A percentile compares a stretch with the other conserved stretches of the same genome.
phyloP scores from a whole-genome alignment of 2,113 vertebrate species.

The Pelmatolapia mariae region DNA sequence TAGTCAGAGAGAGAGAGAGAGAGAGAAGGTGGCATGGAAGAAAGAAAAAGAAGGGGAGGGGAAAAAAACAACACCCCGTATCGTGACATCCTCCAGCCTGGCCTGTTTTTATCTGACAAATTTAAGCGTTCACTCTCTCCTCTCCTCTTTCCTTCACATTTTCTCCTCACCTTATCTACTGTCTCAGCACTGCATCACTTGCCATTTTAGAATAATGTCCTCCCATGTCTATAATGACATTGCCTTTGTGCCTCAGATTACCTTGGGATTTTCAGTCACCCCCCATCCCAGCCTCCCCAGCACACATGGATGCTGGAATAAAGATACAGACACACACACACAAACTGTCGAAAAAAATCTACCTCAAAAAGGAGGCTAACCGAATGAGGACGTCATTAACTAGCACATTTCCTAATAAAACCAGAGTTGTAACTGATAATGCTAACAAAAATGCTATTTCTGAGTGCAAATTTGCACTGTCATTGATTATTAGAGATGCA shows the following conservation, averaged over 20 bases:
- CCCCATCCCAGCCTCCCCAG: neutral
- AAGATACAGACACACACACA: constrained; percentile 10
- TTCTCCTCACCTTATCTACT: constrained; percentile 74
- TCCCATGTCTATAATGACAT: constrained; percentile 76
- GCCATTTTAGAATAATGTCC: constrained; percentile 75
- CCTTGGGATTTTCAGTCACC: constrained; percentile 62
- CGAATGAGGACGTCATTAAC: constrained; percentile 2
- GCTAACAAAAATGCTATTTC: neutral
- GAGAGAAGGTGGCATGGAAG: constrained; percentile 14
- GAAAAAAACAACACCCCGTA: constrained; percentile 33
- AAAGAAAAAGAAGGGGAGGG: constrained; percentile 2
- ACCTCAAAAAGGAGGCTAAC: constrained; percentile 17
- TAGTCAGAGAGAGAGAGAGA: neutral
- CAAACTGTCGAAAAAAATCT: constrained; percentile 29
- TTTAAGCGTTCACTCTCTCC: constrained; percentile 66
- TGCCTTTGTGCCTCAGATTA: constrained; percentile 74
- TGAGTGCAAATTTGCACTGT: neutral
- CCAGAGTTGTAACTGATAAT: neutral
- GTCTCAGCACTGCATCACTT: constrained; percentile 71
- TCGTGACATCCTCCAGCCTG: constrained; percentile 62
- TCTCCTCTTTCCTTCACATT: constrained; percentile 60
- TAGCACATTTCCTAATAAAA: neutral
- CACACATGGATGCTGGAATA: constrained; percentile 40
- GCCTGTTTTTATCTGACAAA: constrained; percentile 77
- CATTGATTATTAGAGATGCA: neutral